These are phyloP conservation scores for Labrus mixtus DNA, from an alignment of 2,113 vertebrate genomes.

Conservation along the genomic window DNA sequence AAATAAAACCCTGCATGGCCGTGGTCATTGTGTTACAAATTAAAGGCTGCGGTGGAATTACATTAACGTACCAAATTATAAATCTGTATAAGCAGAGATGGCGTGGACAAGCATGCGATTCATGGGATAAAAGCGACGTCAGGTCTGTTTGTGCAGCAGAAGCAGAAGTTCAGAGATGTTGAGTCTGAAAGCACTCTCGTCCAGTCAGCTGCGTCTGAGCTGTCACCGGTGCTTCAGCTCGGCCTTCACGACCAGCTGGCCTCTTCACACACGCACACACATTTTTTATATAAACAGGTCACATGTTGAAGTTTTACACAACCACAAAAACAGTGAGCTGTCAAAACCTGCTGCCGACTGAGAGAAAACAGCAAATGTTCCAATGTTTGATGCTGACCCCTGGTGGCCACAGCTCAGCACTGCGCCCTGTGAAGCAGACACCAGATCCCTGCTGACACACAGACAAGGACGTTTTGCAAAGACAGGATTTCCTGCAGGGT, in stretches of 20 bases:
- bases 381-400: background rate
- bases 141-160: too few relatives aligned
- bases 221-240: slow-evolving; percentile 9
- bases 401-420: background rate
- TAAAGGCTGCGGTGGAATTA: too few relatives aligned
- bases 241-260: slow-evolving; percentile 52
- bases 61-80: too few relatives aligned
- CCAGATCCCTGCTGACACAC: too few relatives aligned
- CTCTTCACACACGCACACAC: slow-evolving; percentile 12
- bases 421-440: background rate
- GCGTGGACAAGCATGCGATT: too few relatives aligned
- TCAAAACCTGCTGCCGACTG: slow-evolving; percentile 16
- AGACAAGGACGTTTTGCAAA: too few relatives aligned
- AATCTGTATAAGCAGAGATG: too few relatives aligned
- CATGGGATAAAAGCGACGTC: too few relatives aligned
- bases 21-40: too few relatives aligned
- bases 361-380: background rate
- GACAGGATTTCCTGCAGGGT: too few relatives aligned
- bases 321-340: background rate
- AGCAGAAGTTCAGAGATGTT: too few relatives aligned
- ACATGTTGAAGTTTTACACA: background rate
- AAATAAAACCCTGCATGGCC: too few relatives aligned
- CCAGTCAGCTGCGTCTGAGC: slow-evolving; percentile 41
- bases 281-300: background rate
- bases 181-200: background rate